A percentile compares a stretch with the other conserved stretches of the same genome.
These are phyloP conservation scores for Philaethria dido DNA, from an alignment of 2,888 invertebrate genomes.

Conservation along the genomic window DNA sequence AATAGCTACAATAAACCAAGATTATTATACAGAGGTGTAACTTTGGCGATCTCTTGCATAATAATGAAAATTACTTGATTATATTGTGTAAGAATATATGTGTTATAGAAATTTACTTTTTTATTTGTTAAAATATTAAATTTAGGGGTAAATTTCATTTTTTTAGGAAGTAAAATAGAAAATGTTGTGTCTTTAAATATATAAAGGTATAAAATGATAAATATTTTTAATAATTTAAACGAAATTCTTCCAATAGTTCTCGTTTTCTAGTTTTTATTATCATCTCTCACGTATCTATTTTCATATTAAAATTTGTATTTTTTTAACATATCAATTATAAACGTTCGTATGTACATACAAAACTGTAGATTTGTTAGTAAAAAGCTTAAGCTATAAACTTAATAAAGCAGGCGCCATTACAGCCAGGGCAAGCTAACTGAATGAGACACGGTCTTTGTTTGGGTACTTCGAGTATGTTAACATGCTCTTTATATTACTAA, in stretches of 20 bases:
- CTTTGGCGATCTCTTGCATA: conserved; percentile 12
- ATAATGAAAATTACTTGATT: background rate
- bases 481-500: conserved; percentile 15
- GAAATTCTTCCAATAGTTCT: no score
- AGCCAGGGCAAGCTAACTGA: conserved; percentile 46
- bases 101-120: background rate
- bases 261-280: no score
- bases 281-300: no score
- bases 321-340: no score
- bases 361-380: conserved; percentile 15
- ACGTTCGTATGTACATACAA: background rate
- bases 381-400: conserved; percentile 55
- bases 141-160: no score
- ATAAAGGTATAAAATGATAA: no score
- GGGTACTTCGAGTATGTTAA: conserved; percentile 54
- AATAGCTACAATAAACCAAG: conserved; percentile 66
- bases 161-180: no score
- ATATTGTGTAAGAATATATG: background rate
- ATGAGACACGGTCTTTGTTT: conserved; percentile 66
- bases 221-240: no score
- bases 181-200: no score
- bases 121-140: no score
- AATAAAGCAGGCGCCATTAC: conserved; percentile 66
- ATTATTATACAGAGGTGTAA: conserved; percentile 48
- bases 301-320: no score